Evolutionary conservation across 2,888 invertebrate species (phyloP).

Genomic region (Drosophila incognita): DNA sequence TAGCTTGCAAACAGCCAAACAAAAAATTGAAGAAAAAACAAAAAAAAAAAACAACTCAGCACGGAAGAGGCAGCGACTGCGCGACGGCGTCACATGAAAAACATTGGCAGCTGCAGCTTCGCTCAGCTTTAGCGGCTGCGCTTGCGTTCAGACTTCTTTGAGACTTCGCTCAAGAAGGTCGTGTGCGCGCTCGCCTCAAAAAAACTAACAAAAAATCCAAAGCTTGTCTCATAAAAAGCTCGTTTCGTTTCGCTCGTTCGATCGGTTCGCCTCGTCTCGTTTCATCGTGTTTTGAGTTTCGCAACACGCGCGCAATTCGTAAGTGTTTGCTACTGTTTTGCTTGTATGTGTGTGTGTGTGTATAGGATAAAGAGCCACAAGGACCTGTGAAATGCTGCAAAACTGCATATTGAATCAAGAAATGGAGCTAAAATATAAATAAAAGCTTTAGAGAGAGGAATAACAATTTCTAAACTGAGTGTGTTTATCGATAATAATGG

Average conservation of each 20-base stretch:
- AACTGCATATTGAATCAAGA: constrained; percentile 19
- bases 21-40: not conserved
- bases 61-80: constrained; percentile 54
- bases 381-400: constrained; percentile 40
- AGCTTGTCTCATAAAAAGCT: constrained; percentile 26
- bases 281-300: constrained; percentile 10
- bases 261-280: constrained; percentile 11
- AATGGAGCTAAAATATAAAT: constrained; percentile 8
- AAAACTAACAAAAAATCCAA: constrained; percentile 6
- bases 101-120: constrained; percentile 40
- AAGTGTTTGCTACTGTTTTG: constrained; percentile 42
- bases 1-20: constrained; percentile 44
- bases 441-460: constrained; percentile 14
- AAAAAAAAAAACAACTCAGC: constrained; percentile 45
- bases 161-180: constrained; percentile 85
- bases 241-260: constrained; percentile 33
- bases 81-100: constrained; percentile 27
- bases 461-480: constrained; percentile 48
- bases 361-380: constrained; percentile 40
- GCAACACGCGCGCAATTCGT: constrained; percentile 31
- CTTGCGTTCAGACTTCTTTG: constrained; percentile 85
- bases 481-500: constrained; percentile 35
- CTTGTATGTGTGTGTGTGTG: constrained; percentile 13
- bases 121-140: constrained; percentile 67
- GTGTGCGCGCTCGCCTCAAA: constrained; percentile 62